Base-by-base conservation (phyloP, 2,113 vertebrate species). In the Callipepla californica region DNA sequence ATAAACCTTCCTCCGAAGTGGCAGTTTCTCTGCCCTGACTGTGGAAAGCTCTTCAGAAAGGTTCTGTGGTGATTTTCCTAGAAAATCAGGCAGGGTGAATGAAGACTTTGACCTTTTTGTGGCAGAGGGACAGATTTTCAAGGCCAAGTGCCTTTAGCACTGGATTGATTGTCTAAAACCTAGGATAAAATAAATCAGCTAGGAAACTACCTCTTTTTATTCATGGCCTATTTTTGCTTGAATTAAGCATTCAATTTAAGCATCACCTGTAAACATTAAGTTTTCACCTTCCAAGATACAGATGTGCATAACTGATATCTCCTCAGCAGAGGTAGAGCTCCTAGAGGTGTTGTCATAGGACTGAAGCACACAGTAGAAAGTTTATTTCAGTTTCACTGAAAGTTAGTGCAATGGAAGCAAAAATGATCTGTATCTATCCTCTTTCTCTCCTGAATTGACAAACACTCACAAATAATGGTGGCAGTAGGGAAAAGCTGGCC, bases 221-320 rank as follows among this genome's bases (percentile, higher is more conserved):
- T 44, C 15, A 0, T 5, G 14, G 36, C 45, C 45, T 0, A 0
- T 66, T 62, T 62, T 15, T 53, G 13, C 34, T 87, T 66, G 18
- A n/a, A 61, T 3, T 26, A n/a, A 73, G 34, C 1, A 3, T 21
- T 9, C 13, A 19, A 1, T 69, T 58, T 23, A 48, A n/a, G n/a
- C 22, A 13, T 5, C 47, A 57, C 22, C 17, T 22, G 2, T 48
- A 51, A 68, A 47, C 3, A 65, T 22, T 34, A 75, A 59, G 11
- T 21, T 7, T 51, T 42, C 66, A 4, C 21, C 19, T 32, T 66
- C 70, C 34, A 69, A 42, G 23, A 12, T 32, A 16, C 0, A 23
- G n/a, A 20, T 30, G 42, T 74, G 7, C 42, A 36, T 20, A 32
- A 15, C 16, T 50, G 32, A 30, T n/a, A 8, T 53, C 32, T 77